Conservation (phyloP, 2,888 invertebrate species). For the Liopterus haemorrhoidalis region DNA sequence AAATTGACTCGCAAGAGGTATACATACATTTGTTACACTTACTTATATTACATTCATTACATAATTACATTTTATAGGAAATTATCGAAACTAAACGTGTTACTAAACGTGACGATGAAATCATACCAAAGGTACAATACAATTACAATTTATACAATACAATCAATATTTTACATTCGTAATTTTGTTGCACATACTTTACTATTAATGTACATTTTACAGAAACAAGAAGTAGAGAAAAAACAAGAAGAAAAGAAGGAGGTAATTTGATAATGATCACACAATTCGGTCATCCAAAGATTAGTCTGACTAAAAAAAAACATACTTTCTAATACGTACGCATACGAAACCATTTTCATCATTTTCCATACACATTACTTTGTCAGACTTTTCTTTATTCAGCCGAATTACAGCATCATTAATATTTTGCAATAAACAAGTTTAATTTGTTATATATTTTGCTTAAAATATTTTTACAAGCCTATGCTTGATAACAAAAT, state of each 20-base stretch:
- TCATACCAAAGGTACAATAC: slow-evolving; percentile 31
- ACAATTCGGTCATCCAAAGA: no score
- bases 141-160: slow-evolving; percentile 23
- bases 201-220: slow-evolving; percentile 19
- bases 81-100: slow-evolving; percentile 30
- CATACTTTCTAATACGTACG: no score
- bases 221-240: slow-evolving; percentile 40
- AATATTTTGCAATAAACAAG: no score
- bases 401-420: no score
- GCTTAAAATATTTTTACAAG: no score
- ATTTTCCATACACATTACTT: no score
- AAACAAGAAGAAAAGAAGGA: slow-evolving; percentile 36
- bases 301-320: no score
- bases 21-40: slow-evolving; percentile 17
- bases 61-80: slow-evolving; percentile 22
- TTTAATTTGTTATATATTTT: no score
- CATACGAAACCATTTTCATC: no score
- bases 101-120: slow-evolving; percentile 41
- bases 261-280: slow-evolving; percentile 20
- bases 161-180: slow-evolving; percentile 12
- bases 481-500: slow-evolving; percentile 36
- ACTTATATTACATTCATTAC: slow-evolving; percentile 8
- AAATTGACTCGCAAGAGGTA: slow-evolving; percentile 29
- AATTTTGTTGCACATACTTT: slow-evolving; percentile 4
- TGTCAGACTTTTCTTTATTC: no score